Evolutionary conservation across 2,113 vertebrate genomes (phyloP).

Genomic region (Bufo gargarizans): DNA sequence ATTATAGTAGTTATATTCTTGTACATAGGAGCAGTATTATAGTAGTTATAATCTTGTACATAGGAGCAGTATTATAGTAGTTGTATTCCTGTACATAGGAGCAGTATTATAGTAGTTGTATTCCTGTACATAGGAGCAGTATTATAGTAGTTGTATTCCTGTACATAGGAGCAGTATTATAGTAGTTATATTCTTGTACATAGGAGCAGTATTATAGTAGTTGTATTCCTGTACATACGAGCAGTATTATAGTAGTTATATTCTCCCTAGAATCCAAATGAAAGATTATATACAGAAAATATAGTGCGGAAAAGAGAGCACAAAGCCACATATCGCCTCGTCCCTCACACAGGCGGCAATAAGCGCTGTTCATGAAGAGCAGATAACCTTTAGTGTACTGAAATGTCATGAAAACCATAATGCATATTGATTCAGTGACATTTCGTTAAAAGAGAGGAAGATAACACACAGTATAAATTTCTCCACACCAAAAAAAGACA

Average conservation of each 20-base stretch:
- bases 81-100: neutral
- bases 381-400: slow-evolving; percentile 42
- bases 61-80: neutral
- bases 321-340: neutral
- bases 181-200: neutral
- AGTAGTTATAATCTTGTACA: slow-evolving; percentile 1
- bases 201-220: neutral
- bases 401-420: slow-evolving; percentile 51
- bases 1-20: neutral
- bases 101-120: slow-evolving; percentile 11
- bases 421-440: slow-evolving; percentile 52
- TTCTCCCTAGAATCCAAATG: neutral
- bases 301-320: neutral
- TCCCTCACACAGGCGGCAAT: neutral
- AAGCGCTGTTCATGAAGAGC: slow-evolving; percentile 2
- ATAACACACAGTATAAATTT: slow-evolving; percentile 20
- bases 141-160: neutral
- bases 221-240: neutral
- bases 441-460: slow-evolving; percentile 20
- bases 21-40: slow-evolving; percentile 1
- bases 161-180: neutral
- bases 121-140: slow-evolving; percentile 3
- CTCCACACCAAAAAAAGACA: slow-evolving; percentile 11
- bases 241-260: neutral
- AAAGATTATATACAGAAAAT: neutral